A percentile compares a stretch with the other conserved stretches of the same genome.
Conservation (phyloP, 2,888 invertebrate genomes). For the Platynereis dumerilii region DNA sequence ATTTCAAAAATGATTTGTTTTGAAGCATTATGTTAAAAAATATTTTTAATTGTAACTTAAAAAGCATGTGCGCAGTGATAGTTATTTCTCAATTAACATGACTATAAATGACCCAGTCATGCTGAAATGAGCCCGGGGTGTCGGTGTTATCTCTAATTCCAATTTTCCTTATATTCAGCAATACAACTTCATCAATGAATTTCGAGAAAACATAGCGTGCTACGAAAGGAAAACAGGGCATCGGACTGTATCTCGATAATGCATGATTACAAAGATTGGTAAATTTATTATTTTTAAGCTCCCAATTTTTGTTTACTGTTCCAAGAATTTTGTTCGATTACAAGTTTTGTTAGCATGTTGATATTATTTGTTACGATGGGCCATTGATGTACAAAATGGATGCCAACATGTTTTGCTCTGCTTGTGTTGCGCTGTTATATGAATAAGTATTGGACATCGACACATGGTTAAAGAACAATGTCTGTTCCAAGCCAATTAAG, state of each 20-base stretch:
- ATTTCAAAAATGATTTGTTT: no score
- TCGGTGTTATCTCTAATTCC: no score
- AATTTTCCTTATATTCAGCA: constrained; percentile 44
- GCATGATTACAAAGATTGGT: not conserved
- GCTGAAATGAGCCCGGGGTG: no score
- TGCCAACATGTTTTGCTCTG: not conserved
- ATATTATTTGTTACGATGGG: not conserved
- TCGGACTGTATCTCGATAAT: constrained; percentile 44
- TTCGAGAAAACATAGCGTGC: constrained; percentile 40
- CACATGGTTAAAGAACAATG: not conserved
- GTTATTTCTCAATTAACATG: no score
- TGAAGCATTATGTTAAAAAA: no score
- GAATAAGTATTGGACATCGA: not conserved
- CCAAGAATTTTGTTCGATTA: no score
- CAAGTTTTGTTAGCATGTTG: not conserved
- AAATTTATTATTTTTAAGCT: no score
- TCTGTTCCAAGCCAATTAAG: no score
- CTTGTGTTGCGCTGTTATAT: not conserved
- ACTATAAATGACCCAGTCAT: no score
- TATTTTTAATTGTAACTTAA: no score
- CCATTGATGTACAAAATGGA: not conserved
- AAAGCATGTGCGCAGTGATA: no score
- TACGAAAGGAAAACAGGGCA: constrained; percentile 38
- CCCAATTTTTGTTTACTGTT: no score
- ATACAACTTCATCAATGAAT: constrained; percentile 51